phyloP scores from a whole-genome alignment of 2,113 vertebrate species.

The Mohoua ochrocephala region DNA sequence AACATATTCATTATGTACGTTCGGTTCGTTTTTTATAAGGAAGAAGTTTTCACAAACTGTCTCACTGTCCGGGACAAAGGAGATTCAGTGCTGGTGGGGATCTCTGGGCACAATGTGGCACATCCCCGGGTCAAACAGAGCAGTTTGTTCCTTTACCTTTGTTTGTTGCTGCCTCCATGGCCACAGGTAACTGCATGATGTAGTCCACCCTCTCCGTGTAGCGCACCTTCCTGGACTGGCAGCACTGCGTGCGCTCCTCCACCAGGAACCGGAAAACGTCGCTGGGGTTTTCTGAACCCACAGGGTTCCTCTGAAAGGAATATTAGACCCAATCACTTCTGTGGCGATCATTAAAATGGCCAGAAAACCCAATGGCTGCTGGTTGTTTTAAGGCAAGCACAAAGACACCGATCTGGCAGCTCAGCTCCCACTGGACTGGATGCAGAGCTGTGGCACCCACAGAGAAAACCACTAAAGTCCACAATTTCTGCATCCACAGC shows the following conservation, averaged over 20 bases:
- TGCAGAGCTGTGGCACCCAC: not conserved
- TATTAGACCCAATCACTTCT: not conserved
- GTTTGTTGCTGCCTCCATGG: slow-evolving; percentile 89
- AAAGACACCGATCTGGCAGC: not conserved
- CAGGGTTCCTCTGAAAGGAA: slow-evolving; percentile 84
- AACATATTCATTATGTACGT: not conserved
- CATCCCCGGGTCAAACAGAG: not conserved
- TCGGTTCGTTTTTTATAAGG: not conserved
- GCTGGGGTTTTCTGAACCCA: slow-evolving; percentile 90
- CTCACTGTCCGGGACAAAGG: not conserved
- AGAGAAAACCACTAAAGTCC: not conserved
- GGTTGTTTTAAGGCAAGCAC: not conserved
- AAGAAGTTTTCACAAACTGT: not conserved
- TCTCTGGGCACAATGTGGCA: not conserved
- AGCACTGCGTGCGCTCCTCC: slow-evolving; percentile 94
- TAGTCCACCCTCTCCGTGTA: slow-evolving; percentile 91
- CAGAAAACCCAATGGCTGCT: not conserved
- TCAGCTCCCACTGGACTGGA: not conserved
- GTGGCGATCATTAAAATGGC: rapidly evolving
- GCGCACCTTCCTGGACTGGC: slow-evolving; percentile 91
- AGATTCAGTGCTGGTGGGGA: not conserved
- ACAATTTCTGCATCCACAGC: not conserved
- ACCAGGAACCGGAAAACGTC: slow-evolving; percentile 95
- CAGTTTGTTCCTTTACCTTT: slow-evolving; percentile 76
- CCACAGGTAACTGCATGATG: slow-evolving; percentile 91